These are phyloP conservation scores for Xiphias gladius DNA, from an alignment of 2,113 vertebrate genomes.

Conservation along the genomic window DNA sequence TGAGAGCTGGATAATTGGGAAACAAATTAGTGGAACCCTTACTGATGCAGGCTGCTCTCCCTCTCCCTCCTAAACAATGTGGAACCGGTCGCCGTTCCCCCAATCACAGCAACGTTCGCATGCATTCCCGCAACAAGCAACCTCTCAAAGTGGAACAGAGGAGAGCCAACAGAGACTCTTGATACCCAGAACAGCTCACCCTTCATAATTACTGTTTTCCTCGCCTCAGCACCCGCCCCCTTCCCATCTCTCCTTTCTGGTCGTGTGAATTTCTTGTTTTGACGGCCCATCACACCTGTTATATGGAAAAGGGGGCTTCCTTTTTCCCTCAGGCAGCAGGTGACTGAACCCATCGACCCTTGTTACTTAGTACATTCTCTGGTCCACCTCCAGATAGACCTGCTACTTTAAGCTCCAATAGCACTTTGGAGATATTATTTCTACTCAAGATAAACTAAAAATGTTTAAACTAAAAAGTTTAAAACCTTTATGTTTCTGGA, in stretches of 20 bases:
- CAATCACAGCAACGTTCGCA: constrained; percentile 2
- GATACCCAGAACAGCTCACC: not conserved
- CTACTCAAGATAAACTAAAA: not conserved
- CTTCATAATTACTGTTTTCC: constrained; percentile 59
- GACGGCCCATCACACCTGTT: constrained; percentile 72
- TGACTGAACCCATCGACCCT: constrained; percentile 67
- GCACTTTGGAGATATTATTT: not conserved
- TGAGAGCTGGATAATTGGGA: constrained; percentile 35
- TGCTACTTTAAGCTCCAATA: not conserved
- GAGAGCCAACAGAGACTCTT: constrained; percentile 5
- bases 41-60: constrained; percentile 13
- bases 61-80: constrained; percentile 23
- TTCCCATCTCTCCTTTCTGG: constrained; percentile 14
- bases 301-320: constrained; percentile 14
- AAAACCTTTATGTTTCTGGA: not conserved
- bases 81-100: constrained; percentile 20
- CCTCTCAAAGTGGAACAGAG: constrained; percentile 1
- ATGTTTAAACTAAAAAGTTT: not conserved
- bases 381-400: not conserved
- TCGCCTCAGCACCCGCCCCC: constrained; percentile 3
- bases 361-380: constrained; percentile 28
- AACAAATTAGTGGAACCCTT: constrained; percentile 30
- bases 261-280: constrained; percentile 62
- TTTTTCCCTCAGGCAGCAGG: constrained; percentile 64
- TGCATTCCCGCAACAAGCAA: constrained; percentile 2